Base-by-base conservation (phyloP, 2,888 invertebrate genomes). In the Drosophila mulleri region DNA sequence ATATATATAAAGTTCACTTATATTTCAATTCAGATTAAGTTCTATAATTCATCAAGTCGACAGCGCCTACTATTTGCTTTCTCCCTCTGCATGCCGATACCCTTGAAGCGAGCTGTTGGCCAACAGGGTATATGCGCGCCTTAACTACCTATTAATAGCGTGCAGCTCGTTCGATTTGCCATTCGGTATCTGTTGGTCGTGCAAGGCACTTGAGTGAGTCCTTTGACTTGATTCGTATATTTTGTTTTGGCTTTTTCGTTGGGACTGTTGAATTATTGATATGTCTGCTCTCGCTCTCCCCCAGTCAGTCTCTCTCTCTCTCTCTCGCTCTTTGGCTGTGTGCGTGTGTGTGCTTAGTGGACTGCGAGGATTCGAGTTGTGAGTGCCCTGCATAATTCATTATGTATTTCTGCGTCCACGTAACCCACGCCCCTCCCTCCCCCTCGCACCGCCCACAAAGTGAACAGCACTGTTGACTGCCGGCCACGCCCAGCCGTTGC, bases 41-140 rank as follows among this genome's bases (percentile, higher is more conserved):
- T 88, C 78, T 78, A 83, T 86, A 86, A 83, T 88, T 86, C 85
- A 86, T 86, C 88, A 85, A 80, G 72, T 76, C 72, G 70, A 73
- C 66, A 68, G 71, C 66, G 57, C 41, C 54, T 71, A 56, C 50
- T 65, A 44, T 67, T 53, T 66, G 44, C 71, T 56, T 60, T 62
- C 59, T 67, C 52, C 42, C 53, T 41, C 59, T 26, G 53, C 44
- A 47, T 60, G 26, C 2, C 0, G 11, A 52, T 70, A 65, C 77
- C 68, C 61, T 54, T 20, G 32, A 9, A 11, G 3, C 1, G 0
- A 3, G 16, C 11, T 2, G n/a, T 2, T 12, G 12, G 11, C 9
- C 23, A 0, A 0, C 2, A 11, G 44, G 58, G 48, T 1, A 68
- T 72, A 64, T 64, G 23, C 48, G 8, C 29, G 44, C 14, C 16